Conservation (phyloP, 2,797 vertebrate genomes). For the Gallirallus australis region DNA sequence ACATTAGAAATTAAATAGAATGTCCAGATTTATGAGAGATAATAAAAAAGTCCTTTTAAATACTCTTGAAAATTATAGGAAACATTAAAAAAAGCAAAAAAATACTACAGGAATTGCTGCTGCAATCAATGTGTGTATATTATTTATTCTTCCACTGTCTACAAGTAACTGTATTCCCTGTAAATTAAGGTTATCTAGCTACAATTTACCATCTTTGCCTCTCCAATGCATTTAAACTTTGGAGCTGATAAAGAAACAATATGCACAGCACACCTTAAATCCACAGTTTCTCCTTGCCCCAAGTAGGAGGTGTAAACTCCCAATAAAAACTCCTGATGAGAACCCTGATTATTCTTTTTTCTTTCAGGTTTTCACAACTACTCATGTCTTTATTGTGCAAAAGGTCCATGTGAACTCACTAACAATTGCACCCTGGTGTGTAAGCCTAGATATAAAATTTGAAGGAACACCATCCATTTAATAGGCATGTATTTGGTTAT, state of each 20-base stretch:
- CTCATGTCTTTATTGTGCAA: neutral
- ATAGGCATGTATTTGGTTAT: fast-evolving
- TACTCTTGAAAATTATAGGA: neutral
- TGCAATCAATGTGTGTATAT: fast-evolving
- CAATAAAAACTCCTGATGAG: neutral
- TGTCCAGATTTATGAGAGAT: neutral
- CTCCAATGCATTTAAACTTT: neutral
- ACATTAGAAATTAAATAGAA: neutral
- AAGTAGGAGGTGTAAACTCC: fast-evolving
- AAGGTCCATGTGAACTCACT: fast-evolving
- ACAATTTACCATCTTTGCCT: too few species aligned
- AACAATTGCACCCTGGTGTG: fast-evolving
- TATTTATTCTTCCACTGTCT: neutral
- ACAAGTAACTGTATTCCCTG: neutral
- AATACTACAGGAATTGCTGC: neutral
- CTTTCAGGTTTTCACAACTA: neutral
- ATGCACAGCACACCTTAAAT: neutral
- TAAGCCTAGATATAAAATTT: neutral
- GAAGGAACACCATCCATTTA: neutral
- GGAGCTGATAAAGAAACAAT: neutral
- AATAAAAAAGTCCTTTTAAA: neutral
- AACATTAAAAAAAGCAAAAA: neutral
- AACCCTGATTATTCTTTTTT: neutral
- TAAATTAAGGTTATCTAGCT: neutral
- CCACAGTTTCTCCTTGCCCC: too few species aligned